Percentiles rank a stretch among this genome's conserved stretches.
Conservation (phyloP, 2,888 invertebrate genomes). For the Folsomia candida region DNA sequence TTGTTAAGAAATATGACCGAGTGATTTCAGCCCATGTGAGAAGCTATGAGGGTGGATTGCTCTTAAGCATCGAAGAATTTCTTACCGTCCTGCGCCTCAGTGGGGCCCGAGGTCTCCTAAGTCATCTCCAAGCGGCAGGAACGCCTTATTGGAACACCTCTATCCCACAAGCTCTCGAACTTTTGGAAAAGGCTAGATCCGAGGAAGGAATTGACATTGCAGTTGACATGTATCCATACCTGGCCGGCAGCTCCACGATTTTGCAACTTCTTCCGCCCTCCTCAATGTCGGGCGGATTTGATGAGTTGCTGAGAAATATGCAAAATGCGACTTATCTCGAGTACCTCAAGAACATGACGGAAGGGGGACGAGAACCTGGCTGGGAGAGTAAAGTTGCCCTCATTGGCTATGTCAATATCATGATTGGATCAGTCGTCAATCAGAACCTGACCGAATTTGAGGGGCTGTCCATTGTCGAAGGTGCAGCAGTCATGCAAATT, state of each 20-base stretch:
- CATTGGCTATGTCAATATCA: conserved; percentile 47
- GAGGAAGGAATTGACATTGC: conserved; percentile 40
- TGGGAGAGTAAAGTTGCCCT: conserved; percentile 47
- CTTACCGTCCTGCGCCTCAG: conserved; percentile 34
- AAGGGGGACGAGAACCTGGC: conserved; percentile 41
- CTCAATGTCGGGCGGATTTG: conserved; percentile 41
- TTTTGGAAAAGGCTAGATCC: conserved; percentile 36
- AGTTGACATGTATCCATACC: conserved; percentile 49
- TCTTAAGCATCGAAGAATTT: conserved; percentile 43
- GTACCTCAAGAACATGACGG: conserved; percentile 32
- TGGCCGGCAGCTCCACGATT: conserved; percentile 47
- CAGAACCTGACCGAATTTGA: conserved; percentile 32
- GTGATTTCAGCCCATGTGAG: conserved; percentile 43
- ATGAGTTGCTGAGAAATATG: conserved; percentile 37
- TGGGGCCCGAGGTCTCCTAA: conserved; percentile 41
- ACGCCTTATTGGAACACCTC: conserved; percentile 44
- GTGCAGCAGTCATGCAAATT: conserved; percentile 18
- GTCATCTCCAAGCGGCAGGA: conserved; percentile 48
- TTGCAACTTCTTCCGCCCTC: conserved; percentile 46
- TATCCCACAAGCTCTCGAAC: conserved; percentile 38
- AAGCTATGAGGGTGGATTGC: conserved; percentile 45
- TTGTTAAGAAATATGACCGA: conserved; percentile 36
- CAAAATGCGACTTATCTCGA: conserved; percentile 29
- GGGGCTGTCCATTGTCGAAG: conserved; percentile 33
- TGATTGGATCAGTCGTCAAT: conserved; percentile 39